Conservation (phyloP, 2,888 invertebrate genomes). For the Drosophila kambysellisi region DNA sequence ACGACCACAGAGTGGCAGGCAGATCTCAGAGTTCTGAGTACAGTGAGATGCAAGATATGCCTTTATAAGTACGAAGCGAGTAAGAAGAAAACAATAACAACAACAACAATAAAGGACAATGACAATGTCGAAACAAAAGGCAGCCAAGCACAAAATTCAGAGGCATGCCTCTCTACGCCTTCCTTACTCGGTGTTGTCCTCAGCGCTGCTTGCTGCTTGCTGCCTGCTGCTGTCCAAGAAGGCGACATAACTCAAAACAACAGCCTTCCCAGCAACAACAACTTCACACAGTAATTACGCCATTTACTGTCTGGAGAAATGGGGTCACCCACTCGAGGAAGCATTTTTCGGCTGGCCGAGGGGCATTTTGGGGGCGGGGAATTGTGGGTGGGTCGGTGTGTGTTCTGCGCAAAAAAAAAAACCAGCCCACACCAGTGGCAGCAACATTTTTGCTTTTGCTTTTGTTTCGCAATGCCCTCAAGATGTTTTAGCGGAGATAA, state of each 20-base stretch:
- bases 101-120: conserved; percentile 56
- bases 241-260: conserved; percentile 79
- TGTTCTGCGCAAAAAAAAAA: conserved; percentile 15
- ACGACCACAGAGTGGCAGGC: conserved; percentile 50
- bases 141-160: conserved; percentile 61
- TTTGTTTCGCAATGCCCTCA: conserved; percentile 61
- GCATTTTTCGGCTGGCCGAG: conserved; percentile 59
- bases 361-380: neutral
- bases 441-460: conserved; percentile 50
- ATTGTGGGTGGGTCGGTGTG: conserved; percentile 2
- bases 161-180: conserved; percentile 26
- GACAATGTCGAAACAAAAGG: conserved; percentile 71
- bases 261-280: conserved; percentile 52
- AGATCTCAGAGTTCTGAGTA: conserved; percentile 3
- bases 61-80: conserved; percentile 44
- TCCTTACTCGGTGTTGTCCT: conserved; percentile 6
- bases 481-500: conserved; percentile 75
- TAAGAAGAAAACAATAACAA: conserved; percentile 24
- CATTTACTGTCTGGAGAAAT: conserved; percentile 77
- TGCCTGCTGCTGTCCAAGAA: conserved; percentile 38
- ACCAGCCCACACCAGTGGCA: conserved; percentile 23
- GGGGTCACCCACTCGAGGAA: conserved; percentile 76
- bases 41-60: conserved; percentile 70
- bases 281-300: conserved; percentile 80
- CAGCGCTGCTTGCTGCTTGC: neutral